phyloP scores from a whole-genome alignment of 2,797 vertebrate genomes.

The Tragopan temminckii region DNA sequence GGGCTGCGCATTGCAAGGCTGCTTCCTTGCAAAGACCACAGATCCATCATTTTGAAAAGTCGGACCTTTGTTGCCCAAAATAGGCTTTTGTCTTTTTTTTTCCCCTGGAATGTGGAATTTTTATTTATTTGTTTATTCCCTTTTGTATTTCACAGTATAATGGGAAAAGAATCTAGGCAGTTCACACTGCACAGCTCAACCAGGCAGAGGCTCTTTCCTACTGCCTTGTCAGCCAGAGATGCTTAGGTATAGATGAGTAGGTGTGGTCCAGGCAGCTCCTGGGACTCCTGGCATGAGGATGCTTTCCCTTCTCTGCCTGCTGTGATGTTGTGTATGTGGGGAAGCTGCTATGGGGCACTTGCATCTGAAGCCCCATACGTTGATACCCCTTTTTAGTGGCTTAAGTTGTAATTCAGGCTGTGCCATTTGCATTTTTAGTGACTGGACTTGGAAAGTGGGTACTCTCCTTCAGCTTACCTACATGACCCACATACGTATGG shows the following conservation, averaged over 20 bases:
- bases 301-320: neutral
- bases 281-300: neutral
- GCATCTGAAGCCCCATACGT: neutral
- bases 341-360: neutral
- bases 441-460: neutral
- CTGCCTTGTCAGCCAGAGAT: neutral
- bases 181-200: neutral
- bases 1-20: conserved; percentile 55
- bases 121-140: neutral
- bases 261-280: neutral
- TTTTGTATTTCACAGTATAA: neutral
- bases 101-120: neutral
- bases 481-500: rapidly evolving
- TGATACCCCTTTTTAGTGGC: neutral
- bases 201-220: neutral
- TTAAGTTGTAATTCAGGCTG: neutral
- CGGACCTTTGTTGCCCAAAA: conserved; percentile 49
- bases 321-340: neutral
- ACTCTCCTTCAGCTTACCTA: neutral
- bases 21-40: conserved; percentile 54
- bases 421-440: neutral
- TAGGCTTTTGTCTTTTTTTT: conserved; percentile 53
- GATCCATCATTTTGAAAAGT: conserved; percentile 61
- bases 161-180: neutral
- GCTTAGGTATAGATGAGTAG: rapidly evolving